Conservation (phyloP, 2,888 invertebrate genomes). For the Xestobium rufovillosum region DNA sequence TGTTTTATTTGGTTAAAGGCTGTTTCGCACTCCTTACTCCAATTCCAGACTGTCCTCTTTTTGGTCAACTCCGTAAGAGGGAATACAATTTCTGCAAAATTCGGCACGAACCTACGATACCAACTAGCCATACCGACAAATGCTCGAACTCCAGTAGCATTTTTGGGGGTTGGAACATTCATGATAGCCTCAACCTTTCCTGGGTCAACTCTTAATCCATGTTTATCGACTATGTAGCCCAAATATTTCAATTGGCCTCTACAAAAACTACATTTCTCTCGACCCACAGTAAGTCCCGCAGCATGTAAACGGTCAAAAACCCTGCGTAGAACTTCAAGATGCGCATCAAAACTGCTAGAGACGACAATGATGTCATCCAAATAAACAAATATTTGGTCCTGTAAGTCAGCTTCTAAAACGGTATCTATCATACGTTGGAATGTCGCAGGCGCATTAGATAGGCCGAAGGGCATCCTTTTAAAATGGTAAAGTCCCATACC, state of each 20-base stretch:
- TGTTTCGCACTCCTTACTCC: slow-evolving; percentile 8
- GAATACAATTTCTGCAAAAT: slow-evolving; percentile 12
- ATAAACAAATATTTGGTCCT: slow-evolving; percentile 15
- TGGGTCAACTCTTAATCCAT: slow-evolving; percentile 18
- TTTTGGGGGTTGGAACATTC: slow-evolving; percentile 17
- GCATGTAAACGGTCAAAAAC: slow-evolving; percentile 14
- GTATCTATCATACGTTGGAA: slow-evolving; percentile 9
- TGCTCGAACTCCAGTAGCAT: slow-evolving; percentile 17
- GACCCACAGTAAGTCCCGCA: slow-evolving; percentile 23
- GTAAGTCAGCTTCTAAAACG: slow-evolving; percentile 6
- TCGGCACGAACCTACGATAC: slow-evolving; percentile 18
- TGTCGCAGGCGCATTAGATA: slow-evolving; percentile 8
- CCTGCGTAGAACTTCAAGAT: slow-evolving; percentile 17
- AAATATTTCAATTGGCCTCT: slow-evolving; percentile 19
- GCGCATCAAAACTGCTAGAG: slow-evolving; percentile 18
- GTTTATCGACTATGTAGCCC: slow-evolving; percentile 19
- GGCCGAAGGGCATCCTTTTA: slow-evolving; percentile 10
- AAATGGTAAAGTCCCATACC: slow-evolving; percentile 10
- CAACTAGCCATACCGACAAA: slow-evolving; percentile 20
- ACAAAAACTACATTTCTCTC: slow-evolving; percentile 20
- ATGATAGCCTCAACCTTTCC: slow-evolving; percentile 20
- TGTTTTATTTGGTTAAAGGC: slow-evolving; percentile 13
- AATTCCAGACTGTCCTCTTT: slow-evolving; percentile 13
- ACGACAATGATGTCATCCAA: slow-evolving; percentile 24
- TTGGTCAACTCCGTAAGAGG: slow-evolving; percentile 14